Conservation (phyloP, 2,113 vertebrate genomes). For the Hyla sarda region DNA sequence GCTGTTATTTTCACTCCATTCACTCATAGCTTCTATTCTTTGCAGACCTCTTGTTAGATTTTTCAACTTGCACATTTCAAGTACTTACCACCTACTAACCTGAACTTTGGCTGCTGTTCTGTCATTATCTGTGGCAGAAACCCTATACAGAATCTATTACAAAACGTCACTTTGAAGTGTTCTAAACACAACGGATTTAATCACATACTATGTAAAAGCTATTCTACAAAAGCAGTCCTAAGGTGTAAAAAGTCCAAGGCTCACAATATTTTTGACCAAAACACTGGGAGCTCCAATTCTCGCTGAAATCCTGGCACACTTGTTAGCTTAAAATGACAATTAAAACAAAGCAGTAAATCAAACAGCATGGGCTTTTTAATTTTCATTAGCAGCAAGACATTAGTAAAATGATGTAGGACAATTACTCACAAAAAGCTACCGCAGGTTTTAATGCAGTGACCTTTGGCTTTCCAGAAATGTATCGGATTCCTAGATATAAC, state of each 20-base stretch:
- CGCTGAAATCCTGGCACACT: conserved; percentile 44
- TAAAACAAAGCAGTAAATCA: conserved; percentile 61
- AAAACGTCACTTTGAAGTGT: conserved; percentile 45
- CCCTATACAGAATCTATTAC: conserved; percentile 55
- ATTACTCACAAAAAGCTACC: conserved; percentile 57
- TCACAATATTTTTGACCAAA: conserved; percentile 60
- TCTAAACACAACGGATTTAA: conserved; percentile 55
- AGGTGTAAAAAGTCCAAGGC: conserved; percentile 56
- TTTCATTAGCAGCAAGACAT: conserved; percentile 59
- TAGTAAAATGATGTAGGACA: conserved; percentile 60
- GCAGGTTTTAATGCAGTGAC: conserved; percentile 58
- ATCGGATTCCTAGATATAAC: conserved; percentile 57
- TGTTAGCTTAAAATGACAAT: conserved; percentile 60
- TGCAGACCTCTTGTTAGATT: conserved; percentile 39
- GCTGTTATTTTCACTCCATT: neutral
- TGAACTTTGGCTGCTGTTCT: conserved; percentile 54
- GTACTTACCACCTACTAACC: conserved; percentile 53
- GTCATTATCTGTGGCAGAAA: conserved; percentile 52
- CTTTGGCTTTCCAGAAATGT: conserved; percentile 59
- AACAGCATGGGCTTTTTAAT: conserved; percentile 56
- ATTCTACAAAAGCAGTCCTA: conserved; percentile 51
- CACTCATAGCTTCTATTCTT: conserved; percentile 13
- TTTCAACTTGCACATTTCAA: conserved; percentile 45
- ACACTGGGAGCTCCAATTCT: conserved; percentile 42
- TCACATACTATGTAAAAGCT: conserved; percentile 58